Evolutionary conservation across 2,113 vertebrate genomes (phyloP).

Genomic region (Microcebus ravelobensis): DNA sequence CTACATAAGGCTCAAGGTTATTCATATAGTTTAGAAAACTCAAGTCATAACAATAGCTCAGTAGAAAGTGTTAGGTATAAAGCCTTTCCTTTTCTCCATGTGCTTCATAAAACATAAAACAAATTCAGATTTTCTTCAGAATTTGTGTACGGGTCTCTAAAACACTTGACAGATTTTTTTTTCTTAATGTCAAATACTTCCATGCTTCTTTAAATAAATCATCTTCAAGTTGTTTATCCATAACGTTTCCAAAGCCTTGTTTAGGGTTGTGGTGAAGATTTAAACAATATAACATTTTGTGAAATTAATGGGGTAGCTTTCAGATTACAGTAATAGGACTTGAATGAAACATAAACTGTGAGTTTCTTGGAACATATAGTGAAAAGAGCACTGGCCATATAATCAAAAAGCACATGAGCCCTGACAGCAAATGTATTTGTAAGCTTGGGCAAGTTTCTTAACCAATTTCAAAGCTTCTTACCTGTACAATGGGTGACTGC

Average conservation of each 20-base stretch:
- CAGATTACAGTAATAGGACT: not conserved
- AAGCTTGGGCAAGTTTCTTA: not conserved
- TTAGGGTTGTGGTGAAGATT: not conserved
- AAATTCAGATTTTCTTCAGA: not conserved
- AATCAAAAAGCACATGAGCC: not conserved
- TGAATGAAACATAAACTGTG: not conserved
- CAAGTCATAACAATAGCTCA: not conserved
- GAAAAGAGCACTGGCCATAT: not conserved
- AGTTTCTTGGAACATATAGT: not conserved
- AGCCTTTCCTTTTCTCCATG: not conserved
- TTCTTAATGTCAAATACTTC: not conserved
- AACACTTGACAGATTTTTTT: not conserved
- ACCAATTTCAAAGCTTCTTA: not conserved
- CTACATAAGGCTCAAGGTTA: not conserved
- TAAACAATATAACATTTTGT: not conserved
- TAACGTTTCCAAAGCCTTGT: not conserved
- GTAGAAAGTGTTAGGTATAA: not conserved
- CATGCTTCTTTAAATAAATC: not conserved
- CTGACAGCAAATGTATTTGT: not conserved
- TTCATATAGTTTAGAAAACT: slow-evolving; percentile 56
- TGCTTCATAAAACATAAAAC: not conserved
- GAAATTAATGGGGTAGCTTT: not conserved
- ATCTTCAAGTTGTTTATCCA: not conserved
- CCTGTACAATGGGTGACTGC: not conserved
- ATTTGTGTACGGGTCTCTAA: not conserved